phyloP scores from a whole-genome alignment of 1,140 invertebrate species.

The Drosophila serrata region DNA sequence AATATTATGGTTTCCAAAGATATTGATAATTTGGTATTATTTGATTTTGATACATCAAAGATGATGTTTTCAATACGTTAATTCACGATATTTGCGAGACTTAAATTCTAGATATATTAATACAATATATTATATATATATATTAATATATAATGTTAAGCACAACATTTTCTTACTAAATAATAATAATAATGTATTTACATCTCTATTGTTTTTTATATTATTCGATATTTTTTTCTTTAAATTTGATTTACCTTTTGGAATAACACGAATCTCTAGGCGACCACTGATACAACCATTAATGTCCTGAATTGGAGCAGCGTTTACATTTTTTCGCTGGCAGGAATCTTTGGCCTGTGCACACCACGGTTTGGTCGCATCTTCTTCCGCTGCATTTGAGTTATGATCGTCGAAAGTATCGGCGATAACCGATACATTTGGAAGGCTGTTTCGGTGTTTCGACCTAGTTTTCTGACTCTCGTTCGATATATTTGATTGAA shows the following conservation, averaged over 20 bases:
- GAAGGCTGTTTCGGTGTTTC: slow-evolving; percentile 74
- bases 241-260: slow-evolving; percentile 78
- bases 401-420: slow-evolving; percentile 55
- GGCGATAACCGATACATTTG: slow-evolving; percentile 64
- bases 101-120: too few species aligned
- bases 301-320: slow-evolving; percentile 72
- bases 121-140: too few species aligned
- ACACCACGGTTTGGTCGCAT: slow-evolving; percentile 43
- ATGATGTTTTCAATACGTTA: too few species aligned
- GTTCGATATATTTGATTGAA: slow-evolving; percentile 29
- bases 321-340: slow-evolving; percentile 36
- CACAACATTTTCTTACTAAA: too few species aligned
- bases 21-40: too few species aligned
- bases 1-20: too few species aligned
- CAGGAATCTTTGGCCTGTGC: slow-evolving; percentile 51
- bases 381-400: neutral
- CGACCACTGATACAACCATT: slow-evolving; percentile 90
- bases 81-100: too few species aligned
- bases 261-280: slow-evolving; percentile 92
- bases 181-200: too few species aligned
- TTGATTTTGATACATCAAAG: too few species aligned
- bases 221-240: too few species aligned
- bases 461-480: slow-evolving; percentile 35
- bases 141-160: too few species aligned
- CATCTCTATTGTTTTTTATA: too few species aligned